Evolutionary conservation across 2,113 vertebrate species (phyloP).

Genomic region (Ictalurus punctatus): DNA sequence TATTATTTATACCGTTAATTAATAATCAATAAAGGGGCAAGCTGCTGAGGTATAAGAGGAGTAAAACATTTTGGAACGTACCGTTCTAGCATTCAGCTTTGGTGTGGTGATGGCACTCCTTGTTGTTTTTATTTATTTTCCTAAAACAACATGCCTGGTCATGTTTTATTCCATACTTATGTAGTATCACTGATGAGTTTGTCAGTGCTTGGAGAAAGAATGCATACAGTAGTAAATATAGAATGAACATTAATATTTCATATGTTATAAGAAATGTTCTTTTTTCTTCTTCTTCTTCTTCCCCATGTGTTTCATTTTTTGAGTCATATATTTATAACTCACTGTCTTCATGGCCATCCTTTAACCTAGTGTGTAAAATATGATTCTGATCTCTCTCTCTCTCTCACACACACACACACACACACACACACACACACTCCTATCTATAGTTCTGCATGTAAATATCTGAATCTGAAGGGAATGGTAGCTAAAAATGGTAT

Average conservation of each 20-base stretch:
- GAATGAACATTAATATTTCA: neutral
- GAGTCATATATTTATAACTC: neutral
- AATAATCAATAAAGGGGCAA: neutral
- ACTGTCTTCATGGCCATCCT: neutral
- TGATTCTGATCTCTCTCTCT: neutral
- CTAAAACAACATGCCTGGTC: neutral
- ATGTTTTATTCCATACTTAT: neutral
- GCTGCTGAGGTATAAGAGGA: neutral
- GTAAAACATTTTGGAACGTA: neutral
- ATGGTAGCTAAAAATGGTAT: constrained; percentile 32
- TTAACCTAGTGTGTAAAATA: neutral
- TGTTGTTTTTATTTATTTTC: neutral
- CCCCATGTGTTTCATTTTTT: neutral
- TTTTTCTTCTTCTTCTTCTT: neutral
- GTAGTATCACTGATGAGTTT: neutral
- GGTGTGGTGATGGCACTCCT: neutral
- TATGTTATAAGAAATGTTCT: neutral
- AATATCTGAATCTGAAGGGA: constrained; percentile 44
- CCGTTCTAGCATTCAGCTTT: neutral
- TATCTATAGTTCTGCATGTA: constrained; percentile 1
- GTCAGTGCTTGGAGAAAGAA: neutral
- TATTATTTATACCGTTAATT: neutral
- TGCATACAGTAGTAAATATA: neutral
- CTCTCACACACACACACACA: neutral
- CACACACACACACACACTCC: too few relatives aligned